Evolutionary conservation across 2,888 invertebrate genomes (phyloP), one percentile per base, ranked within the genome.

Genomic region (Ichneumoninae sp.): DNA sequence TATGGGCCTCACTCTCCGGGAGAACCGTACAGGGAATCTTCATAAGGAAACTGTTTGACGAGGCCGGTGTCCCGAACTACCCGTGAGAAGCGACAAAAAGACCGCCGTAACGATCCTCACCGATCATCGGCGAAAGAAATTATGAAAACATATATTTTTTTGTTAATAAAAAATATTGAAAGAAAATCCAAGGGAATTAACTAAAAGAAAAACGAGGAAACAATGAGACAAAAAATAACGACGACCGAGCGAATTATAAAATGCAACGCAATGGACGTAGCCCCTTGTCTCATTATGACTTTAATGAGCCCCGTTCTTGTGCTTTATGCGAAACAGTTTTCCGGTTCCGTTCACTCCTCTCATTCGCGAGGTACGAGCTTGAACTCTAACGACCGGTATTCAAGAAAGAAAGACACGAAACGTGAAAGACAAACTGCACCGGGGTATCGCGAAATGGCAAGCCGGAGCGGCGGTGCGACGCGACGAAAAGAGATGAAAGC

Each of bases 41-140:
- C 75, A 81, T 83, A 71, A 81, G 82, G 76, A 83, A 79, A 83
- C 81, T 83, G 75, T 85, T 85, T 44, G 77, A 74, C 54, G 75
- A 74, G 73, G 77, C 76, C 54, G 78, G 71, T 82, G 65, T 73
- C 52, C 66, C 60, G 81, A 77, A 70, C 74, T 77, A 78, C 75
- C 80, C 80, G 57, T 80, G 66, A 80, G 80, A 80, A 80, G 73
- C 70, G 57, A 68, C 65, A 75, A 81, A 75, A 81, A 75, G 44
- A 47, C 30, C 50, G 57, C 70, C 69, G 33, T 78, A 30, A 78
- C 63, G 71, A 73, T 84, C 81, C 57, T 40, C 60, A 54, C 26
- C 47, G 73, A 60, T 68, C 47, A 84, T 77, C 44, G 52, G 8
- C 54, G 57, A 13, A 47, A 60, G 13, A 40, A 40, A 44, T 33